Evolutionary conservation across 2,113 vertebrate species (phyloP).

Genomic region (Lasiurus borealis): DNA sequence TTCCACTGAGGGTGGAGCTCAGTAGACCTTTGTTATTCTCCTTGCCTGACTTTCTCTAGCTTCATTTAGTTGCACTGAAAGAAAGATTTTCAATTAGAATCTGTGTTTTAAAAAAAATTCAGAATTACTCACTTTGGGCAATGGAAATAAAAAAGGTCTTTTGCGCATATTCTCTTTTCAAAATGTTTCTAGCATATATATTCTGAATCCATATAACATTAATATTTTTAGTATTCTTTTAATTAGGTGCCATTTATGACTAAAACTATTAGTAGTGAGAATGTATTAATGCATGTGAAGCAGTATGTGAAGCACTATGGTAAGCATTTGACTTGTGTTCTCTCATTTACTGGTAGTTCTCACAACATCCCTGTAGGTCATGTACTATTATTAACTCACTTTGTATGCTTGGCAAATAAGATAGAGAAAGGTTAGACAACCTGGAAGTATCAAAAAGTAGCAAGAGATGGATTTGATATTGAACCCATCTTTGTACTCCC

Average conservation of each 20-base stretch:
- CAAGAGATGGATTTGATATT: background rate
- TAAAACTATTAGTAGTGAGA: background rate
- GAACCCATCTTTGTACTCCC: background rate
- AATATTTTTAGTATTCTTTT: background rate
- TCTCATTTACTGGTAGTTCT: background rate
- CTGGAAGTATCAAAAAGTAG: background rate
- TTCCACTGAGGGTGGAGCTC: background rate
- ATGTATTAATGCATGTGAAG: background rate
- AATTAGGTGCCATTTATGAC: background rate
- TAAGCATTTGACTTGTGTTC: background rate
- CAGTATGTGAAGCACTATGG: background rate
- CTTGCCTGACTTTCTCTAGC: background rate
- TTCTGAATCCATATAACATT: background rate
- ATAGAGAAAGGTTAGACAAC: background rate
- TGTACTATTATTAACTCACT: background rate
- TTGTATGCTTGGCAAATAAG: background rate
- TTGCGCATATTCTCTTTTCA: background rate
- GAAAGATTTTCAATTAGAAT: background rate
- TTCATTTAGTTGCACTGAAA: background rate
- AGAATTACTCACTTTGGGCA: background rate
- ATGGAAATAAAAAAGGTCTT: background rate
- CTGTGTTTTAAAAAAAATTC: background rate
- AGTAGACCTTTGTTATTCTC: background rate
- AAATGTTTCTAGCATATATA: background rate
- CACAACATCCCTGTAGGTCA: background rate